Evolutionary conservation across 2,797 vertebrate species (phyloP).

Genomic region (Esox masquinongy): DNA sequence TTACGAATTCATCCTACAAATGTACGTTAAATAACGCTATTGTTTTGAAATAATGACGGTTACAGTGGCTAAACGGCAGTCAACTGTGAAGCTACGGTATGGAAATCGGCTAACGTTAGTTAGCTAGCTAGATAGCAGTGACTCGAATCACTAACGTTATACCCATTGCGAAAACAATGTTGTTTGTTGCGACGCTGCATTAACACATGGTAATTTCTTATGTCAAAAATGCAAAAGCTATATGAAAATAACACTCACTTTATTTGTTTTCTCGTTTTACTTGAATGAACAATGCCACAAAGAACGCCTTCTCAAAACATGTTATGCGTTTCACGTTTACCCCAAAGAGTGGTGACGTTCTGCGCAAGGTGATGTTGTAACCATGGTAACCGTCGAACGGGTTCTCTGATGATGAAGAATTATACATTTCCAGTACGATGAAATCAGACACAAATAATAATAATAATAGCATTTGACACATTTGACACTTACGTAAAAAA

Average conservation of each 20-base stretch:
- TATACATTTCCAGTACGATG: neutral
- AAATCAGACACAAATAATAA: neutral
- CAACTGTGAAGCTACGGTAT: neutral
- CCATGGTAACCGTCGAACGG: conserved; percentile 57
- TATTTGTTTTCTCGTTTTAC: conserved; percentile 50
- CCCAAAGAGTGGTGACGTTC: conserved; percentile 54
- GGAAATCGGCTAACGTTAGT: neutral
- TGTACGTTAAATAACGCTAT: neutral
- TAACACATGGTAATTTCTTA: neutral
- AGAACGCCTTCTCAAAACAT: conserved; percentile 51
- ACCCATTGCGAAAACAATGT: neutral
- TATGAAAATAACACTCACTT: conserved; percentile 67
- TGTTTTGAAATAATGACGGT: neutral
- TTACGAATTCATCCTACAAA: neutral
- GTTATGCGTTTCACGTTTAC: conserved; percentile 57
- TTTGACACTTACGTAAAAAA: neutral
- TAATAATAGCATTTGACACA: neutral
- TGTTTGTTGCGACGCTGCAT: neutral
- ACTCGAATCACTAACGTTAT: neutral
- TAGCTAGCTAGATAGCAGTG: conserved; percentile 1
- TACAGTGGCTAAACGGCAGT: neutral
- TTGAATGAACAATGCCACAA: conserved; percentile 51
- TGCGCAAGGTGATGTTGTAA: conserved; percentile 50
- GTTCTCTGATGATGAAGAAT: neutral
- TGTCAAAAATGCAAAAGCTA: neutral